Evolutionary conservation across 2,797 vertebrate species (phyloP).

Genomic region (Harpagifer antarcticus): DNA sequence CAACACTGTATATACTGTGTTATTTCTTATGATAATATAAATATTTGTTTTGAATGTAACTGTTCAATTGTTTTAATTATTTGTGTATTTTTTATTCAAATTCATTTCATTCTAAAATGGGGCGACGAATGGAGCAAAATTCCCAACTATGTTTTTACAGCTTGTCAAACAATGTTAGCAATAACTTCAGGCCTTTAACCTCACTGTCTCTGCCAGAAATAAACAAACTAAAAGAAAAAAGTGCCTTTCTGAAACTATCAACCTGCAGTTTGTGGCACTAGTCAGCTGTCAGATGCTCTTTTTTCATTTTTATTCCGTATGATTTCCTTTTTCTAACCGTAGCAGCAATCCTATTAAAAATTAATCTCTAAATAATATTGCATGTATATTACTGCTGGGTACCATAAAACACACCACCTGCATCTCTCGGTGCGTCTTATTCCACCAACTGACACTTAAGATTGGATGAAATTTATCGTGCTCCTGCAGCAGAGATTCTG

Average conservation of each 20-base stretch:
- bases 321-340: constrained; percentile 22
- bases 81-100: too few relatives aligned
- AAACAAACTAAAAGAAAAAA: too few relatives aligned
- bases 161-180: too few relatives aligned
- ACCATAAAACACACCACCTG: constrained; percentile 43
- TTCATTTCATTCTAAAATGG: too few relatives aligned
- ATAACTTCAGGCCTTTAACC: too few relatives aligned
- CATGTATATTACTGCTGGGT: constrained; percentile 24
- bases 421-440: constrained; percentile 28
- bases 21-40: too few relatives aligned
- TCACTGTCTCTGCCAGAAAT: too few relatives aligned
- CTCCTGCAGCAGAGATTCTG: constrained; percentile 25
- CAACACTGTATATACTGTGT: too few relatives aligned
- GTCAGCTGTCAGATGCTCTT: background rate
- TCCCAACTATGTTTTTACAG: too few relatives aligned
- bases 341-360: constrained; percentile 23
- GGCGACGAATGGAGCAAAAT: too few relatives aligned
- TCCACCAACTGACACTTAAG: constrained; percentile 33
- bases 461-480: constrained; percentile 53
- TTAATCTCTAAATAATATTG: constrained; percentile 10
- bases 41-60: too few relatives aligned
- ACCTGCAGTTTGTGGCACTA: constrained; percentile 3
- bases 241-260: background rate
- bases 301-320: constrained; percentile 15
- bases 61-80: too few relatives aligned